Conservation (phyloP, 2,113 vertebrate species). For the Hyaena hyaena region DNA sequence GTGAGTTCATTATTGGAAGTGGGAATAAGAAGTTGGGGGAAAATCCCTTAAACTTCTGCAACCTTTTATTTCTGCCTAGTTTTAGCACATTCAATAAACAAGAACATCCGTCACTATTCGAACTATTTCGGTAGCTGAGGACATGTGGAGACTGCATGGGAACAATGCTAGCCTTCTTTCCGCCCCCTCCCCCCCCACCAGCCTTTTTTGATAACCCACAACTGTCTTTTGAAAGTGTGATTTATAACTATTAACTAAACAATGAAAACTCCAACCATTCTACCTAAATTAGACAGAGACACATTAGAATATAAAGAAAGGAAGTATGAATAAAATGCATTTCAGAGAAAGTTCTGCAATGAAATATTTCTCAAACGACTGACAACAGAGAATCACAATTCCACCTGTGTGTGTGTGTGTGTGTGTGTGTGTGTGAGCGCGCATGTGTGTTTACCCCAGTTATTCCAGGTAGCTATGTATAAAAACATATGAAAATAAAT, state of each 20-base stretch:
- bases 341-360: conserved; percentile 11
- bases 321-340: not conserved
- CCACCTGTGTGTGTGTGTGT: not conserved
- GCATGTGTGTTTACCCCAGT: not conserved
- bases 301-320: not conserved
- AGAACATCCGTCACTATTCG: not conserved
- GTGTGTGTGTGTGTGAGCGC: not conserved
- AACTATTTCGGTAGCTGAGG: not conserved
- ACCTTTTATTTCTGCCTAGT: not conserved
- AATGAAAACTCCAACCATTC: not conserved
- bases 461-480: not conserved
- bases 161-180: not conserved
- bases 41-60: conserved; percentile 29
- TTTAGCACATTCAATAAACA: not conserved
- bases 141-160: not conserved
- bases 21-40: conserved; percentile 26
- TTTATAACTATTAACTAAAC: conserved; percentile 34
- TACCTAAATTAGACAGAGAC: not conserved
- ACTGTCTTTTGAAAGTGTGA: not conserved
- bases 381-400: not conserved
- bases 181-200: too few species aligned
- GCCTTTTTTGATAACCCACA: not conserved
- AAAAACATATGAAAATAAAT: conserved; percentile 18
- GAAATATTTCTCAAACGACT: conserved; percentile 28
- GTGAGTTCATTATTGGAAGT: conserved; percentile 46